phyloP scores from a whole-genome alignment of 2,797 vertebrate genomes.

The Gallirallus australis region DNA sequence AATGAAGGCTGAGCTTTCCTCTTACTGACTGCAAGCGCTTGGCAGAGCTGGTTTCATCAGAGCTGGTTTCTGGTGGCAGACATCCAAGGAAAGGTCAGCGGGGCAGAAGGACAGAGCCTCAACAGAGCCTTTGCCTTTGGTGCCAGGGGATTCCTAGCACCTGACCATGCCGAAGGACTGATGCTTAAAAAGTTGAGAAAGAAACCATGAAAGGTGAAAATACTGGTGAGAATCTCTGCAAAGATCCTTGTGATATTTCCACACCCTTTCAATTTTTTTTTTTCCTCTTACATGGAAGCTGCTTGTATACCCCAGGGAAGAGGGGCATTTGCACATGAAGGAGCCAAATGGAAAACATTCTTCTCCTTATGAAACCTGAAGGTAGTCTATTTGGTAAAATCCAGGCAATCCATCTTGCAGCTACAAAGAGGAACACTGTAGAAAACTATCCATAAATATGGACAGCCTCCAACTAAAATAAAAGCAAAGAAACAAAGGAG shows the following conservation, averaged over 20 bases:
- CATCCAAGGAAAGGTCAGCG: not conserved
- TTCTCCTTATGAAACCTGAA: not conserved
- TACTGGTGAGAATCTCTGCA: not conserved
- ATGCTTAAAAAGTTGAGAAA: not conserved
- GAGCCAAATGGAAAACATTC: not conserved
- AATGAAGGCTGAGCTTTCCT: not conserved
- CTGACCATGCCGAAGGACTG: not conserved
- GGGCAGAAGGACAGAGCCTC: conserved; percentile 6
- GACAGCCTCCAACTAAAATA: not conserved
- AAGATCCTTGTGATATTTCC: not conserved
- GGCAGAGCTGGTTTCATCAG: not conserved
- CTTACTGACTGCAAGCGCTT: not conserved
- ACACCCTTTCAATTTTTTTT: not conserved
- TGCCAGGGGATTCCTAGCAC: not conserved
- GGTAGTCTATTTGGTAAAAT: not conserved
- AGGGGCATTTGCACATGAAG: not conserved
- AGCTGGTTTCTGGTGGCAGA: not conserved
- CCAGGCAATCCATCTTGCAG: not conserved
- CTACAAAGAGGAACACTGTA: not conserved
- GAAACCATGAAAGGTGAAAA: not conserved
- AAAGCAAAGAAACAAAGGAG: not conserved
- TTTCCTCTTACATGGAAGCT: not conserved
- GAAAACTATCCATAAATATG: not conserved
- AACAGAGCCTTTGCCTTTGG: not conserved
- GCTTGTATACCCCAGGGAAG: not conserved